Evolutionary conservation across 2,113 vertebrate genomes (phyloP).

Genomic region (Brienomyrus longianalis): DNA sequence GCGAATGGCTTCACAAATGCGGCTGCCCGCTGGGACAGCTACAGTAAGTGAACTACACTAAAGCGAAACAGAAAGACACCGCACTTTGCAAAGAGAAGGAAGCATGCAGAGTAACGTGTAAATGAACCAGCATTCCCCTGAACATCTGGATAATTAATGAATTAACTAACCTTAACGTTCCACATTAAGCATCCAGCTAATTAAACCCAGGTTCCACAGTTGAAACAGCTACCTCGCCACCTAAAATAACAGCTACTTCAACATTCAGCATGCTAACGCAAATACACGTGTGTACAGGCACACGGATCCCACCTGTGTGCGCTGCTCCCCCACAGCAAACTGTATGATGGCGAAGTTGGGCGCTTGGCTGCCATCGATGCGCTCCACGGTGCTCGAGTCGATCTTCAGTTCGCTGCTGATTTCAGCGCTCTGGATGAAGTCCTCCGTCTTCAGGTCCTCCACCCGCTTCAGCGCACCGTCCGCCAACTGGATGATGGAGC

Average conservation of each 20-base stretch:
- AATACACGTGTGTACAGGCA: background rate
- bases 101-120: background rate
- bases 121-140: background rate
- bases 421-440: constrained; percentile 97
- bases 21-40: background rate
- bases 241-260: background rate
- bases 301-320: constrained; percentile 77
- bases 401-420: constrained; percentile 96
- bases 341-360: constrained; percentile 85
- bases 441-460: constrained; percentile 95
- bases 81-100: background rate
- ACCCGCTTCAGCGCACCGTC: constrained; percentile 94
- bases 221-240: background rate
- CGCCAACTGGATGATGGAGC: constrained; percentile 95
- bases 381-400: constrained; percentile 95
- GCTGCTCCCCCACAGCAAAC: constrained; percentile 90
- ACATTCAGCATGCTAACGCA: background rate
- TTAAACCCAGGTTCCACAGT: background rate
- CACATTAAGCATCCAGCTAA: background rate
- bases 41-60: background rate
- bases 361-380: constrained; percentile 81
- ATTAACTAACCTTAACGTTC: background rate
- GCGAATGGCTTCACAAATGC: background rate
- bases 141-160: background rate
- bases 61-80: background rate